These are phyloP conservation scores for Perithous albicinctus DNA, from an alignment of 2,888 invertebrate genomes.

Conservation along the genomic window DNA sequence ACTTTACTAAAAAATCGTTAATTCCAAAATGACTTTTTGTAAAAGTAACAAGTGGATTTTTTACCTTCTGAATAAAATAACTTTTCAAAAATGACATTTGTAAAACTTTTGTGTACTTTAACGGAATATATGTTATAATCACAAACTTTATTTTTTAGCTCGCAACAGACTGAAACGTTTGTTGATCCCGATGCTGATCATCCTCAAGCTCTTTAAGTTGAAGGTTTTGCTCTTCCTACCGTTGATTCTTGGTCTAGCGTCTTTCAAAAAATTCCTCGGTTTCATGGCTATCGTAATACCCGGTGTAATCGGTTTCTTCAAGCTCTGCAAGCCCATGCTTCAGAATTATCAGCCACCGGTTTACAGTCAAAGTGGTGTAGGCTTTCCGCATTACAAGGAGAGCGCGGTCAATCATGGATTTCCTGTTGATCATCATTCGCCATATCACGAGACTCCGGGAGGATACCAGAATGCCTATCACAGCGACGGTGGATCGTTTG, in stretches of 20 bases:
- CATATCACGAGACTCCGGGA: conserved; percentile 82
- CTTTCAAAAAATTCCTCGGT: conserved; percentile 93
- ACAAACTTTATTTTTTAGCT: conserved; percentile 87
- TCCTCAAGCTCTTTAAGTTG: conserved; percentile 93
- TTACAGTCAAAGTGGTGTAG: conserved; percentile 91
- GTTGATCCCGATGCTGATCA: conserved; percentile 92
- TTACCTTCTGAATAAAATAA: too few relatives aligned
- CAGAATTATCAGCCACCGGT: conserved; percentile 86
- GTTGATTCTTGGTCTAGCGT: conserved; percentile 92
- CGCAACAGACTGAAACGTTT: conserved; percentile 93
- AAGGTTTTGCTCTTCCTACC: conserved; percentile 93
- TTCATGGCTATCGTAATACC: conserved; percentile 93
- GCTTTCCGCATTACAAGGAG: conserved; percentile 88
- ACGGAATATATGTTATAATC: too few relatives aligned
- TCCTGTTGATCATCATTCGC: conserved; percentile 73
- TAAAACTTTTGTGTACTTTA: too few relatives aligned
- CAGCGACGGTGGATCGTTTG: conserved; percentile 88
- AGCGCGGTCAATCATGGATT: conserved; percentile 84
- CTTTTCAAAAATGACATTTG: too few relatives aligned
- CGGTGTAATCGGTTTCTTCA: conserved; percentile 93
- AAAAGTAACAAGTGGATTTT: too few relatives aligned
- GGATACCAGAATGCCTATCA: conserved; percentile 79
- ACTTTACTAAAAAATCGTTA: too few relatives aligned
- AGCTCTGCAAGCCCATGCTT: conserved; percentile 91
- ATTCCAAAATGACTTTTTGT: too few relatives aligned